phyloP scores from a whole-genome alignment of 2,888 invertebrate genomes.

The Hartigia nigra region DNA sequence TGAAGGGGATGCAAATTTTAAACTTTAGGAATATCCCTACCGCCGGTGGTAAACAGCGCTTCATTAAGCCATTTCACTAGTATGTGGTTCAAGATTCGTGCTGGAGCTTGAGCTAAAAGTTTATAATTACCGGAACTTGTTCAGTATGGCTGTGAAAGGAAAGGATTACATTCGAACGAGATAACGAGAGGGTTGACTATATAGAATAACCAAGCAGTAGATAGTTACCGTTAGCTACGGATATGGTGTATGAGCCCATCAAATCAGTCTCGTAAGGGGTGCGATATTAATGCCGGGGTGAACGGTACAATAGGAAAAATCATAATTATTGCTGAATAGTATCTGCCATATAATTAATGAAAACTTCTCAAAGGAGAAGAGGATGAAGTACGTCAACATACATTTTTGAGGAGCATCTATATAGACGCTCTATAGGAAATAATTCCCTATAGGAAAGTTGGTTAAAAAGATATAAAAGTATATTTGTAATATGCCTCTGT shows the following conservation, averaged over 20 bases:
- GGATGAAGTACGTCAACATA: neutral
- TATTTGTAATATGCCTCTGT: neutral
- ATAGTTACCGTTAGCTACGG: neutral
- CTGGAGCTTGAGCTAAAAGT: neutral
- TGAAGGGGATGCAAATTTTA: neutral
- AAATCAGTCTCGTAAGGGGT: neutral
- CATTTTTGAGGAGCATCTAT: neutral
- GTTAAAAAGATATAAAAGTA: too few relatives aligned
- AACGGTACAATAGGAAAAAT: neutral
- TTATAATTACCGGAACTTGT: neutral
- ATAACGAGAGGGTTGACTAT: neutral
- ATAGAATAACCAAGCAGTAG: neutral
- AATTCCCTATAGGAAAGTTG: neutral
- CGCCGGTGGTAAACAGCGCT: neutral
- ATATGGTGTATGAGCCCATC: neutral
- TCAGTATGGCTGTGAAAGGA: neutral
- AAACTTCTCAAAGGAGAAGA: neutral
- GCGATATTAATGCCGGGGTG: neutral
- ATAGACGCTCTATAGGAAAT: neutral
- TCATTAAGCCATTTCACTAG: neutral
- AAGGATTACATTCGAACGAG: neutral
- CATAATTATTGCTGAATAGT: neutral
- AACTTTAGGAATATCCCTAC: neutral
- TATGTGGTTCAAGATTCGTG: neutral
- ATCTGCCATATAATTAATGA: neutral